These are phyloP conservation scores for Pangasianodon gigas DNA, from an alignment of 2,113 vertebrate species.

Conservation along the genomic window DNA sequence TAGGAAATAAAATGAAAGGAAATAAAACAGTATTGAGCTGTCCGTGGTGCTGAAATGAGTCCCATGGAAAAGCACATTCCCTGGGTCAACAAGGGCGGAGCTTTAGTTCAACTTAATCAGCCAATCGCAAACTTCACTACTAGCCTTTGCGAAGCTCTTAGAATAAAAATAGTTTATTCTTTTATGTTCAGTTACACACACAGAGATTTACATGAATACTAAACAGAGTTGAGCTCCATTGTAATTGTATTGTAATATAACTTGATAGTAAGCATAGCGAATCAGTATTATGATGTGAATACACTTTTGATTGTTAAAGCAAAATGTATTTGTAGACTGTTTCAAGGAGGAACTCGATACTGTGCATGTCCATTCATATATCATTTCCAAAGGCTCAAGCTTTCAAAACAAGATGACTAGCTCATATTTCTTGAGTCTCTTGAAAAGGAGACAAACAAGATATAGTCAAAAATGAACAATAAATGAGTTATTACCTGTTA, in stretches of 20 bases:
- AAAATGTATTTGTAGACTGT: neutral
- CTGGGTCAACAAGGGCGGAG: neutral
- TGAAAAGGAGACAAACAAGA: no score
- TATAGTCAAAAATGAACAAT: neutral
- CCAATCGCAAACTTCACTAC: neutral
- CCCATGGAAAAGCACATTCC: neutral
- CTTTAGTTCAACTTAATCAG: neutral
- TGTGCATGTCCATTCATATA: no score
- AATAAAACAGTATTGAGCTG: neutral
- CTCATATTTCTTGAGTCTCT: no score
- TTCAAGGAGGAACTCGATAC: no score
- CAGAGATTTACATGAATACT: neutral
- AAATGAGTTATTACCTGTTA: neutral
- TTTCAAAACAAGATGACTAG: no score
- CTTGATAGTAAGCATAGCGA: neutral
- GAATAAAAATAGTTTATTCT: neutral
- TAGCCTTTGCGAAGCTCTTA: neutral
- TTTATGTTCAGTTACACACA: neutral
- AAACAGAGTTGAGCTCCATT: neutral
- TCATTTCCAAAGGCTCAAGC: neutral
- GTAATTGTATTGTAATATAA: neutral
- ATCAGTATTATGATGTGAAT: neutral
- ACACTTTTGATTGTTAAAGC: neutral
- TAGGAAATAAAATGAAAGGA: neutral
- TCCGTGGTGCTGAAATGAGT: constrained; percentile 12